These are phyloP conservation scores for Pyxicephalus adspersus DNA, from an alignment of 2,113 vertebrate species.

Conservation along the genomic window DNA sequence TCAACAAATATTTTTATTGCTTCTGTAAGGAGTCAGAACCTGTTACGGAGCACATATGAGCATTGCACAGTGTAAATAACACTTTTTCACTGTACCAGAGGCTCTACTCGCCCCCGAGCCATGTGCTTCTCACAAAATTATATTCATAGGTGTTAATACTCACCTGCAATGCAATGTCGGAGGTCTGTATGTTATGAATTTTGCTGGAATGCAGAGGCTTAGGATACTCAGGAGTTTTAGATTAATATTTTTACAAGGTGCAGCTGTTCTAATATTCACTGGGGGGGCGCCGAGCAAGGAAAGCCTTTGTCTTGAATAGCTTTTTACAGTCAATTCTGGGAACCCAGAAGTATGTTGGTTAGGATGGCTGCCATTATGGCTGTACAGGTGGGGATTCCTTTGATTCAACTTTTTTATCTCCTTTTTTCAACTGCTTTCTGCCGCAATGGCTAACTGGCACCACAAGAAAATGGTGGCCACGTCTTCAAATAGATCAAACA, in stretches of 20 bases:
- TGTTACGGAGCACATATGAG: not conserved
- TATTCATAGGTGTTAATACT: constrained; percentile 27
- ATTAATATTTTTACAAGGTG: constrained; percentile 39
- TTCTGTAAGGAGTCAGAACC: not conserved
- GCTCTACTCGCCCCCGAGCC: not conserved
- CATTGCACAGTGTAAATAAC: not conserved
- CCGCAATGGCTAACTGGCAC: too few species aligned
- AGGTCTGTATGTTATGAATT: constrained; percentile 42
- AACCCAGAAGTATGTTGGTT: not conserved
- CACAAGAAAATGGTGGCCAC: too few species aligned
- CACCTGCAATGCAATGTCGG: constrained; percentile 22
- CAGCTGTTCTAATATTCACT: constrained; percentile 37
- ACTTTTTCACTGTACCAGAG: not conserved
- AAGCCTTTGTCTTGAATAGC: not conserved
- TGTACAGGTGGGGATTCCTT: too few species aligned
- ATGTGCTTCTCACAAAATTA: not conserved
- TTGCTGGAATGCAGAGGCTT: constrained; percentile 10
- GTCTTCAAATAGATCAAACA: too few species aligned
- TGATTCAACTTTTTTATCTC: too few species aligned
- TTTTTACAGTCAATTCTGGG: constrained; percentile 3
- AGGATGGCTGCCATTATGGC: too few species aligned
- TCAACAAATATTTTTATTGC: too few species aligned
- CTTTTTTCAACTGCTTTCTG: too few species aligned
- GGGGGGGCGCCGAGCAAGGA: constrained; percentile 2
- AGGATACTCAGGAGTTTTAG: constrained; percentile 16